phyloP scores from a whole-genome alignment of 2,797 vertebrate species.

The Enteromius paludinosus region DNA sequence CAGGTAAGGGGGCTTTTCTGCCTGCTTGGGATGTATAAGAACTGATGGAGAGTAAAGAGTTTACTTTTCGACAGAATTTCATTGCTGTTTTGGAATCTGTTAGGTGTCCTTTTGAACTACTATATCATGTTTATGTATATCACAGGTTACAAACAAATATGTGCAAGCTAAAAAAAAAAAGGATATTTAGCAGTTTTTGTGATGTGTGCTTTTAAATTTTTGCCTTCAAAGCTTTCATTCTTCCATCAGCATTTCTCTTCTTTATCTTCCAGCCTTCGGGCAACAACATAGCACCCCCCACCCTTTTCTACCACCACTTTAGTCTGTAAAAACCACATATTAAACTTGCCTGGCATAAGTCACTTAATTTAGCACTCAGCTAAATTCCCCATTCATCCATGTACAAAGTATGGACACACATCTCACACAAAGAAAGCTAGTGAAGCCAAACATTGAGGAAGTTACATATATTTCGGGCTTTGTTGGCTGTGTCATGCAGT shows the following conservation, averaged over 20 bases:
- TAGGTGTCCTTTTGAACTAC: background rate
- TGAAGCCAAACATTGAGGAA: constrained; percentile 86
- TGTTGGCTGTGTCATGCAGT: constrained; percentile 71
- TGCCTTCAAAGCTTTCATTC: constrained; percentile 74
- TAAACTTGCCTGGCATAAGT: constrained; percentile 79
- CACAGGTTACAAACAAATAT: constrained; percentile 40
- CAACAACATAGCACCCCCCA: constrained; percentile 69
- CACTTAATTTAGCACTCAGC: constrained; percentile 77
- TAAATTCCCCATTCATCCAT: constrained; percentile 82
- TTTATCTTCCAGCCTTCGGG: constrained; percentile 80
- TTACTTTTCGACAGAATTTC: background rate
- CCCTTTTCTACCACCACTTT: constrained; percentile 55
- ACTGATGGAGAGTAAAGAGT: background rate
- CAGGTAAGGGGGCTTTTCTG: constrained; percentile 4
- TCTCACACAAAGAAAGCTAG: constrained; percentile 80
- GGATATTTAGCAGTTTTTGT: constrained; percentile 66
- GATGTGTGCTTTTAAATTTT: constrained; percentile 54
- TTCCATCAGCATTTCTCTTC: constrained; percentile 77
- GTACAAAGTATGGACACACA: constrained; percentile 81
- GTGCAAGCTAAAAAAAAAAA: background rate
- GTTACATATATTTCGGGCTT: constrained; percentile 79
- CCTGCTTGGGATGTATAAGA: background rate
- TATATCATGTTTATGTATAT: background rate
- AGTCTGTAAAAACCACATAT: constrained; percentile 81
- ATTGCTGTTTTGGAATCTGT: background rate